These are phyloP conservation scores for Imbricaverruca yamaguchii DNA, from an alignment of 2,888 invertebrate species.

Conservation along the genomic window DNA sequence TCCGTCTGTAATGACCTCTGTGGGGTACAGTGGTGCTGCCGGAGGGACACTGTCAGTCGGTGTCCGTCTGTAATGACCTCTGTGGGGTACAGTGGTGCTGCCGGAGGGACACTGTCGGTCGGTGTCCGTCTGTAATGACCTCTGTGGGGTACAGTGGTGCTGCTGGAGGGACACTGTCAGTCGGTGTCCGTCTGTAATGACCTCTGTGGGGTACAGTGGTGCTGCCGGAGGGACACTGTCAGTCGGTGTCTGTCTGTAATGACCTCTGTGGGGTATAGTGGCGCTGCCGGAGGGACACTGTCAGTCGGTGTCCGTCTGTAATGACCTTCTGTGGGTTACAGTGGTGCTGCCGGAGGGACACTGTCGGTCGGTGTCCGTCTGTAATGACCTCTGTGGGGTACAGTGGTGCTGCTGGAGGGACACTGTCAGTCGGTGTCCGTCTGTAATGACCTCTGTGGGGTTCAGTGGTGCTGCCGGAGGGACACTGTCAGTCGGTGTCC, in stretches of 20 bases:
- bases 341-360: background rate
- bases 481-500: background rate
- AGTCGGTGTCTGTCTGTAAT: background rate
- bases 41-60: background rate
- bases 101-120: background rate
- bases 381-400: background rate
- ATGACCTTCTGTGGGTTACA: background rate
- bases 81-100: background rate
- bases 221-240: background rate
- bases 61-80: background rate
- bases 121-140: background rate
- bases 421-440: background rate
- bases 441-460: background rate
- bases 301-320: background rate
- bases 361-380: background rate
- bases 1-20: background rate
- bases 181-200: background rate
- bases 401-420: background rate
- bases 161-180: background rate
- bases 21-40: background rate
- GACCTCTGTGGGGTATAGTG: background rate
- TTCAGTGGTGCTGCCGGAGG: background rate
- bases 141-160: background rate
- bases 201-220: background rate
- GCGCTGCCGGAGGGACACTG: background rate